Evolutionary conservation across 2,888 invertebrate species (phyloP), one percentile per base, ranked within the genome.

Genomic region (Rhingia campestris): DNA sequence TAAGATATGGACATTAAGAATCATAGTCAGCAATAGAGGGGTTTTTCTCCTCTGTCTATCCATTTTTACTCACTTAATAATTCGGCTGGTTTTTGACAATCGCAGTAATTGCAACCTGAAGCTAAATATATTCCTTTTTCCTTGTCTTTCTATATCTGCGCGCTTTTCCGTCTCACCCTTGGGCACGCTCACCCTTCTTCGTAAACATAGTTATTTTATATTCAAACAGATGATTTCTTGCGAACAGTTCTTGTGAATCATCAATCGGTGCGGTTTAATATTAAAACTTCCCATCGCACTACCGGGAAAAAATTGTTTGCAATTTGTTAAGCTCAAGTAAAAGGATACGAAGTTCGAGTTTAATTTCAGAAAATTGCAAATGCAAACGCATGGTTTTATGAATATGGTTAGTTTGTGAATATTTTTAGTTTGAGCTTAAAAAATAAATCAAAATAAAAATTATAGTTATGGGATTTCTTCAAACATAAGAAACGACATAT

Each of bases 341-440:
- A 49, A 49, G 14, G 9, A 47, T 9, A 22, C 4, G 22, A 7
- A 47, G 41, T n/a, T 47, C 43, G 1, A 14, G 9, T 12, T 72
- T 12, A 56, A 70, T 10, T 22, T 7, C 3, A 5, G 4, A 22
- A 6, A 10, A 64, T 12, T 41, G 39, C 45, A 54, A 64, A 12
- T 66, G 45, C 14, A 53, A 41, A 30, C 70, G 51, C 58, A 74
- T 70, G 64, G 37, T 30, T 37, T 53, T 12, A 47, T 66, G 30
- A 84, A 70, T 70, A 84, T 84, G 84, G 84, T 84, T 77, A 66
- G 84, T 80, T 63, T 51, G 7, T 22, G 41, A 1, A 54, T 9
- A 41, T 4, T 9, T n/a, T 45, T 32, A 1, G 32, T 6, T 12
- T 53, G 39, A 41, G 5, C 12, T 61, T 0, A 43, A 2, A 10